Conservation (phyloP, 2,113 vertebrate genomes). For the Epinephelus moara region DNA sequence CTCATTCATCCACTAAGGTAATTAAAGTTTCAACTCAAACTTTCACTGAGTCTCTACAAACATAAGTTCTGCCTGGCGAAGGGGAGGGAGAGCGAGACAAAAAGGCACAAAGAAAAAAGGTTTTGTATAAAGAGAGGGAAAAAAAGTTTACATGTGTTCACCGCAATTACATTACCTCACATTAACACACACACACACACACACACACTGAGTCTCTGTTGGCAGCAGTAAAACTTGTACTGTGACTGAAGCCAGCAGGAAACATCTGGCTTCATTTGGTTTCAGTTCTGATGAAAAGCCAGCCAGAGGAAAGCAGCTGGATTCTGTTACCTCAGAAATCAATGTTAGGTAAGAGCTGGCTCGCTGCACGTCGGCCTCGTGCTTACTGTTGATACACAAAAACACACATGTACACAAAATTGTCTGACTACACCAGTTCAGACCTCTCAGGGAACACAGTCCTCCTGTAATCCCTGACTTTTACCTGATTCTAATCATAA, state of each 20-base stretch:
- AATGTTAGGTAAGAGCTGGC: constrained; percentile 42
- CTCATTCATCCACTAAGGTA: background rate
- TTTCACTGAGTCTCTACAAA: background rate
- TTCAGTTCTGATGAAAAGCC: constrained; percentile 31
- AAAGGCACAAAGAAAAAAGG: background rate
- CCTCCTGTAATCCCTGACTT: background rate
- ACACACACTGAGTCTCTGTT: constrained; percentile 9
- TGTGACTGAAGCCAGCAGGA: constrained; percentile 41
- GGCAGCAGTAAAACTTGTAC: constrained; percentile 27
- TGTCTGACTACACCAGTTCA: no score
- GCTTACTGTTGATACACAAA: constrained; percentile 30
- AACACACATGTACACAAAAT: constrained; percentile 9
- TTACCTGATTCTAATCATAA: constrained; percentile 3
- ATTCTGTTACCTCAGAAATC: constrained; percentile 48
- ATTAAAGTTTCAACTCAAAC: background rate
- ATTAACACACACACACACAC: constrained; percentile 20
- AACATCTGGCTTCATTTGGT: constrained; percentile 73
- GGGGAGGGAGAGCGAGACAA: background rate
- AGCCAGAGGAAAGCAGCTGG: constrained; percentile 48
- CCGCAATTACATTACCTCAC: constrained; percentile 32
- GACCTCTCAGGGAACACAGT: background rate
- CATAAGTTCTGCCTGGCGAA: background rate
- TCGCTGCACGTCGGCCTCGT: background rate
- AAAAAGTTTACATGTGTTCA: constrained; percentile 25
- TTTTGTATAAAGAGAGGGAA: constrained; percentile 2